These are phyloP conservation scores for Pterocles orientalis DNA, from an alignment of 2,113 vertebrate species.

Conservation along the genomic window DNA sequence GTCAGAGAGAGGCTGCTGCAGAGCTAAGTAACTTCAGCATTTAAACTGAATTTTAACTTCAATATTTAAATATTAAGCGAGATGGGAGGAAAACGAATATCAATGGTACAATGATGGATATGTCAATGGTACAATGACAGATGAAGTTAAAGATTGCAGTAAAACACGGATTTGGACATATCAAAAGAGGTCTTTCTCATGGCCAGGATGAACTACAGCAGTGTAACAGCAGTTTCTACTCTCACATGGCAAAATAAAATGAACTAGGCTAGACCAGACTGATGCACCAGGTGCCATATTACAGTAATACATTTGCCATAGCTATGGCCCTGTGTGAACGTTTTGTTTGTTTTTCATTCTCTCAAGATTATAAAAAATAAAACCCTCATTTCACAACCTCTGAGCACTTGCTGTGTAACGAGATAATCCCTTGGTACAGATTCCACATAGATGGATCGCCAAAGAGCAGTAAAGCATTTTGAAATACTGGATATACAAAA, in stretches of 20 bases:
- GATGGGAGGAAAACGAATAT: not conserved
- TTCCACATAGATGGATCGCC: not conserved
- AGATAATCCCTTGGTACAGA: not conserved
- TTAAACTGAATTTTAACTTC: not conserved
- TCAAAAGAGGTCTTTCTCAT: not conserved
- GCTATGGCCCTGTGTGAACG: not conserved
- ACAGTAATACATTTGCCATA: not conserved
- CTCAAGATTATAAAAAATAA: not conserved
- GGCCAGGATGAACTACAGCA: not conserved
- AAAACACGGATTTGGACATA: not conserved
- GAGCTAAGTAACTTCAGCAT: not conserved
- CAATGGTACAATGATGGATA: not conserved
- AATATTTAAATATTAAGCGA: not conserved
- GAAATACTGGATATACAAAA: not conserved
- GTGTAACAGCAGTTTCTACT: not conserved
- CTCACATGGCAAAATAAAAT: not conserved
- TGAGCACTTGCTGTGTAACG: not conserved
- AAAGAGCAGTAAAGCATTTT: not conserved
- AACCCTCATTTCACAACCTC: not conserved
- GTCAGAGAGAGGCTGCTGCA: not conserved
- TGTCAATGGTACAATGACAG: not conserved
- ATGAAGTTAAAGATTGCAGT: not conserved
- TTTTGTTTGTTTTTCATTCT: not conserved
- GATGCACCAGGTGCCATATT: not conserved
- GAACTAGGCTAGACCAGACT: not conserved